Conservation (phyloP, 2,888 invertebrate genomes). For the Protula sp. region DNA sequence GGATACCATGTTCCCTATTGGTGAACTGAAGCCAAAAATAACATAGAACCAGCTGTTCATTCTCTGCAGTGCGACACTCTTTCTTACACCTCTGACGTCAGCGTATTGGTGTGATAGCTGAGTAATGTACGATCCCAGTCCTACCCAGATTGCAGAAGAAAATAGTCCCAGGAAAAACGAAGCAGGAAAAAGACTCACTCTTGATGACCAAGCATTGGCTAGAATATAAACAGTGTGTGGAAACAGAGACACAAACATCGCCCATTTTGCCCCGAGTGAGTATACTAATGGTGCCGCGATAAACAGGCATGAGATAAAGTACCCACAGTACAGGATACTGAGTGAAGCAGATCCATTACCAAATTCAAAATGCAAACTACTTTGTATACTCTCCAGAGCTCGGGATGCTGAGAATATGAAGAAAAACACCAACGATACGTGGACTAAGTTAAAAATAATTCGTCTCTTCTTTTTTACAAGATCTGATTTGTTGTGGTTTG, state of each 20-base stretch:
- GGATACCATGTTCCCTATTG: not conserved
- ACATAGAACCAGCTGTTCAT: not conserved
- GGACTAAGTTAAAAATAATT: not conserved
- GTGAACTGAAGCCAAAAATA: not conserved
- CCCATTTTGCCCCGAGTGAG: not conserved
- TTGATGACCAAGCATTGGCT: not conserved
- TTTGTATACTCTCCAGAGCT: not conserved
- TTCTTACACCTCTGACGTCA: not conserved
- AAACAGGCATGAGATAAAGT: not conserved
- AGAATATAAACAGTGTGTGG: not conserved
- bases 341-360: not conserved
- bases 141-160: not conserved
- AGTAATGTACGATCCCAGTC: not conserved
- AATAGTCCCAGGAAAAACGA: not conserved
- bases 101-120: not conserved
- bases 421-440: not conserved
- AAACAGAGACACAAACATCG: not conserved
- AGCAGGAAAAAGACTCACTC: not conserved
- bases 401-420: not conserved
- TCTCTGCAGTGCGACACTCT: not conserved
- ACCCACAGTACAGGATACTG: not conserved
- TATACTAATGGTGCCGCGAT: not conserved
- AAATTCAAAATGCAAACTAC: not conserved
- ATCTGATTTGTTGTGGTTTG: no score
- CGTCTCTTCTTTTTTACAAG: not conserved